Conservation (phyloP, 1,140 invertebrate species). For the Prorops nasuta region DNA sequence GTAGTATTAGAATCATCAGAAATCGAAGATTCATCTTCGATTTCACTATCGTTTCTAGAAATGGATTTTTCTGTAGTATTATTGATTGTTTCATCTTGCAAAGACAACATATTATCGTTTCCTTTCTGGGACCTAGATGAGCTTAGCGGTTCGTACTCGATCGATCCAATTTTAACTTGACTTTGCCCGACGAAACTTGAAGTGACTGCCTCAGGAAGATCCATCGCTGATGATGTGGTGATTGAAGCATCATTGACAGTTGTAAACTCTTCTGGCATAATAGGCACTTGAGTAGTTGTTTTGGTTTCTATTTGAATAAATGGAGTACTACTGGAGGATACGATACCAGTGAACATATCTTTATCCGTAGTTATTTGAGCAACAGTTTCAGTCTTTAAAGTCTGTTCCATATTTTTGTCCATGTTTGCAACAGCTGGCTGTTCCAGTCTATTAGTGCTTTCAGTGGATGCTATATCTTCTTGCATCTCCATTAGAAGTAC, state of each 20-base stretch:
- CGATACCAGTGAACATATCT: too few relatives aligned
- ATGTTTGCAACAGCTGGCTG: slow-evolving; percentile 10
- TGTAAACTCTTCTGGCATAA: slow-evolving; percentile 48
- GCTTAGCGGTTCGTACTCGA: background rate
- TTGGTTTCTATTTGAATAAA: slow-evolving; percentile 31
- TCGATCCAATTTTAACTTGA: slow-evolving; percentile 3
- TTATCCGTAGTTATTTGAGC: slow-evolving; percentile 14
- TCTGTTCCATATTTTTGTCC: slow-evolving; percentile 2
- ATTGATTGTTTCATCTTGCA: background rate
- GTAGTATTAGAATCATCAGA: slow-evolving; percentile 4
- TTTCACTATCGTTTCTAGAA: background rate
- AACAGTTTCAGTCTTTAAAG: slow-evolving; percentile 9
- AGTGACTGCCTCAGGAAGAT: background rate
- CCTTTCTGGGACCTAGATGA: background rate
- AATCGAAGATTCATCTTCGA: background rate
- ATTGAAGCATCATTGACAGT: slow-evolving; percentile 11
- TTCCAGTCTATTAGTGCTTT: slow-evolving; percentile 21
- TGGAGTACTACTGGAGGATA: too few relatives aligned
- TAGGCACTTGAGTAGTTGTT: slow-evolving; percentile 47
- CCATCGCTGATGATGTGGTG: too few relatives aligned
- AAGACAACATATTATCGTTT: background rate
- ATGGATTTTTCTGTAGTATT: background rate
- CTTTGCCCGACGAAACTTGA: background rate
- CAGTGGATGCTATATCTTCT: slow-evolving; percentile 43
- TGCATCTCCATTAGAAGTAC: slow-evolving; percentile 50